Evolutionary conservation across 2,797 vertebrate species (phyloP).

Genomic region (Mergus octosetaceus): DNA sequence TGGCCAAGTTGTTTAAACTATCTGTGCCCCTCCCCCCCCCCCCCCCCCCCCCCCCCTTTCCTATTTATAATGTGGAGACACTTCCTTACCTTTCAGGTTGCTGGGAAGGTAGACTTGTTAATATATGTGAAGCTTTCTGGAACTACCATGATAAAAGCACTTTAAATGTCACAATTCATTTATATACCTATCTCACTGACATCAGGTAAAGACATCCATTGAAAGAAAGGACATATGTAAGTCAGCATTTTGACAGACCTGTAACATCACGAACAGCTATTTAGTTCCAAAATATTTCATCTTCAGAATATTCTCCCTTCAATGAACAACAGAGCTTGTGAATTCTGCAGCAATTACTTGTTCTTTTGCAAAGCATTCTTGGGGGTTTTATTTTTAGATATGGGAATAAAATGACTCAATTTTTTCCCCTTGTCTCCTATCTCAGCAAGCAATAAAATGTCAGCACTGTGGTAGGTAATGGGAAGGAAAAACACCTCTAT

Average conservation of each 20-base stretch:
- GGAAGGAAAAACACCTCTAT: constrained; percentile 65
- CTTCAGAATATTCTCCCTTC: constrained; percentile 44
- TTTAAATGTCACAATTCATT: not conserved
- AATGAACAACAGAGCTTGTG: constrained; percentile 39
- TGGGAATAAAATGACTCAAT: constrained; percentile 72
- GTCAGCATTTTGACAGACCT: constrained; percentile 30
- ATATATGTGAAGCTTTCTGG: not conserved
- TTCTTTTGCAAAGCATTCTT: constrained; percentile 67
- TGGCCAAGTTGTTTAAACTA: not conserved
- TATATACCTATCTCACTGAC: not conserved
- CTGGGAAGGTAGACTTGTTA: not conserved
- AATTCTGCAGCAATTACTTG: constrained; percentile 64
- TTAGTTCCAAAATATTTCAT: constrained; percentile 63
- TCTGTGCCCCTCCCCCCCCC: accelerated
- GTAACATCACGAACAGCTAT: constrained; percentile 25
- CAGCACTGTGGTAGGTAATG: constrained; percentile 62
- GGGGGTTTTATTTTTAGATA: constrained; percentile 71
- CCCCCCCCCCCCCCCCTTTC: accelerated
- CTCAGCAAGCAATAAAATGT: constrained; percentile 73
- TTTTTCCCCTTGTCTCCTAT: constrained; percentile 67
- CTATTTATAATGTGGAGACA: not conserved
- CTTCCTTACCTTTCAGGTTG: not conserved
- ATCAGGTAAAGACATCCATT: not conserved
- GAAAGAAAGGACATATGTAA: not conserved
- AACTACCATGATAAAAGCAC: not conserved